Percentiles rank a stretch among this genome's conserved stretches.
Evolutionary conservation across 2,888 invertebrate genomes (phyloP).

Genomic region (Idaea biselata): DNA sequence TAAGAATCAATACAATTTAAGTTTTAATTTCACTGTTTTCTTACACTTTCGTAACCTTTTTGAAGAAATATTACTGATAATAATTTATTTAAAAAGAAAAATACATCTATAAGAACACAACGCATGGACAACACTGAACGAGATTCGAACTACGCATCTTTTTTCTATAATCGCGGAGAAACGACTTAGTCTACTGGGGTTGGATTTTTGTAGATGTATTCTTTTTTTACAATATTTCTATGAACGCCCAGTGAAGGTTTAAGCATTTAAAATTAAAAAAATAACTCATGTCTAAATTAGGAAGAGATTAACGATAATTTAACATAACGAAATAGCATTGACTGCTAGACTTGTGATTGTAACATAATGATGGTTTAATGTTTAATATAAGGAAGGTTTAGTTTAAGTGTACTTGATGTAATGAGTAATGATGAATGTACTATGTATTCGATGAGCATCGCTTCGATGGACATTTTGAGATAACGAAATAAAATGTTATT

Average conservation of each 20-base stretch:
- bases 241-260: too few relatives aligned
- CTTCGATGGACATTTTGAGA: constrained; percentile 62
- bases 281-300: constrained; percentile 9
- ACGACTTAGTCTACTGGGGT: too few relatives aligned
- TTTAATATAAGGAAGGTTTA: constrained; percentile 56
- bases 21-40: background rate
- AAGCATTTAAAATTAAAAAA: background rate
- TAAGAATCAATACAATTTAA: too few relatives aligned
- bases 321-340: constrained; percentile 34
- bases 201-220: too few relatives aligned
- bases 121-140: too few relatives aligned
- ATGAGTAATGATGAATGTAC: constrained; percentile 21
- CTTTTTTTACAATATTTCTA: too few relatives aligned
- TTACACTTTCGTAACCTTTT: background rate
- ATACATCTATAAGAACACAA: too few relatives aligned
- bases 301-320: constrained; percentile 23
- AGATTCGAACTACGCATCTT: too few relatives aligned
- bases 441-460: constrained; percentile 58
- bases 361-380: constrained; percentile 59
- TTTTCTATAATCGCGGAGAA: too few relatives aligned
- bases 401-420: constrained; percentile 59
- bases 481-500: constrained; percentile 74
- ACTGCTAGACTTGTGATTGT: constrained; percentile 77
- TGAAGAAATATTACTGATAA: too few relatives aligned
- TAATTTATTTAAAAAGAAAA: too few relatives aligned